phyloP scores from a whole-genome alignment of 1,140 invertebrate species.

The Eriocheir sinensis region DNA sequence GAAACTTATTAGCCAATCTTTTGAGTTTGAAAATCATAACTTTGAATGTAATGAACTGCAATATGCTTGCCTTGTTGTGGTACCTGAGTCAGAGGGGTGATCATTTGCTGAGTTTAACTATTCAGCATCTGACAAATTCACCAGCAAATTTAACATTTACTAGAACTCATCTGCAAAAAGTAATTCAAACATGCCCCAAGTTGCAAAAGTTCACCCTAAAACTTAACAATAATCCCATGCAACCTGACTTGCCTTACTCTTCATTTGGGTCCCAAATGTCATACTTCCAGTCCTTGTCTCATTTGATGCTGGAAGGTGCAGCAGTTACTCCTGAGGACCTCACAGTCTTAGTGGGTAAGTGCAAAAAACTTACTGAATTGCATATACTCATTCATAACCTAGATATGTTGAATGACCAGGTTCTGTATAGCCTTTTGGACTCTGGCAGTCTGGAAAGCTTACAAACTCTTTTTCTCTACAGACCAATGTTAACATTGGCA shows the following conservation, averaged over 20 bases:
- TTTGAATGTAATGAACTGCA: slow-evolving; percentile 74
- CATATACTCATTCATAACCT: slow-evolving; percentile 68
- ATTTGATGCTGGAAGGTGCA: slow-evolving; percentile 64
- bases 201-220: slow-evolving; percentile 64
- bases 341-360: slow-evolving; percentile 60
- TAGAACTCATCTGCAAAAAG: slow-evolving; percentile 69
- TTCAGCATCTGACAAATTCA: slow-evolving; percentile 67
- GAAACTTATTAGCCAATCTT: slow-evolving; percentile 72
- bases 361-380: slow-evolving; percentile 49
- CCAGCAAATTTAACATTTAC: slow-evolving; percentile 65
- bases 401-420: slow-evolving; percentile 66
- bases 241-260: slow-evolving; percentile 70
- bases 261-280: slow-evolving; percentile 54
- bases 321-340: slow-evolving; percentile 68
- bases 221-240: slow-evolving; percentile 66
- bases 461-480: slow-evolving; percentile 56
- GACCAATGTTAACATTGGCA: slow-evolving; percentile 71
- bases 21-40: slow-evolving; percentile 50
- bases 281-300: slow-evolving; percentile 62
- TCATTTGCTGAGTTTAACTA: slow-evolving; percentile 30
- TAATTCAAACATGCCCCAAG: slow-evolving; percentile 69
- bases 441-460: slow-evolving; percentile 56
- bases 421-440: slow-evolving; percentile 64
- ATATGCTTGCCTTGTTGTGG: slow-evolving; percentile 67
- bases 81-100: slow-evolving; percentile 57